These are phyloP conservation scores for Lagocephalus sceleratus DNA, from an alignment of 2,797 vertebrate genomes.

Conservation along the genomic window DNA sequence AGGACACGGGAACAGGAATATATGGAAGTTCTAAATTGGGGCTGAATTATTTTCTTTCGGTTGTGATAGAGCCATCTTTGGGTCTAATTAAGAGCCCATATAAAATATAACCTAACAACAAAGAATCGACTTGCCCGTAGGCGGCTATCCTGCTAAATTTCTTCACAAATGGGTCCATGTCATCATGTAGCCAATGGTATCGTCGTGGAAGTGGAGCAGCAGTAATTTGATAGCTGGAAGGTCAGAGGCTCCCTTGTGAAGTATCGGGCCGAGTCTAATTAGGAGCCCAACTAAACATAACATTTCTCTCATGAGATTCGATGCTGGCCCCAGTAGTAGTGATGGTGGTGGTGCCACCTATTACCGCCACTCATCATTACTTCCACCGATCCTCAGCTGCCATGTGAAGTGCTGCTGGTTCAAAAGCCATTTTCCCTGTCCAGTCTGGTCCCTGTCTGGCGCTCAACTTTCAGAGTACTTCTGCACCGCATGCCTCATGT, in stretches of 20 bases:
- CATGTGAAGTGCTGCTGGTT: slow-evolving; percentile 56
- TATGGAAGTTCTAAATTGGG: slow-evolving; percentile 11
- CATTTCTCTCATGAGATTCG: slow-evolving; percentile 46
- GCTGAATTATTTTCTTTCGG: slow-evolving; percentile 27
- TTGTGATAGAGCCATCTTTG: slow-evolving; percentile 11
- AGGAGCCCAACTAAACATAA: slow-evolving; percentile 58
- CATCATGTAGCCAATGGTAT: slow-evolving; percentile 37
- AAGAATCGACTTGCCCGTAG: slow-evolving; percentile 31
- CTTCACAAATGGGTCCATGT: slow-evolving; percentile 51
- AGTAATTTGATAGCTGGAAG: slow-evolving; percentile 69
- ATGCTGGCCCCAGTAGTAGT: slow-evolving; percentile 38
- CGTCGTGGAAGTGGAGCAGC: slow-evolving; percentile 68
- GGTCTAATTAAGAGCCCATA: slow-evolving; percentile 10
- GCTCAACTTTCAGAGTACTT: slow-evolving; percentile 57
- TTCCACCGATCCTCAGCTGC: slow-evolving; percentile 42
- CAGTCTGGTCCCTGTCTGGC: slow-evolving; percentile 63
- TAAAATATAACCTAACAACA: slow-evolving; percentile 24
- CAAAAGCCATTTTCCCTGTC: slow-evolving; percentile 64
- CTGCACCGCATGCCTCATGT: slow-evolving; percentile 65
- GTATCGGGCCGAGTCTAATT: slow-evolving; percentile 68
- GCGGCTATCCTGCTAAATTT: slow-evolving; percentile 37
- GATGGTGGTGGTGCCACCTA: slow-evolving; percentile 35
- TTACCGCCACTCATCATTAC: slow-evolving; percentile 21
- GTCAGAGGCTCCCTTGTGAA: slow-evolving; percentile 71
- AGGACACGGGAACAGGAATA: slow-evolving; percentile 6